Evolutionary conservation across 2,113 vertebrate species (phyloP).

Genomic region (Podarcis cretensis): DNA sequence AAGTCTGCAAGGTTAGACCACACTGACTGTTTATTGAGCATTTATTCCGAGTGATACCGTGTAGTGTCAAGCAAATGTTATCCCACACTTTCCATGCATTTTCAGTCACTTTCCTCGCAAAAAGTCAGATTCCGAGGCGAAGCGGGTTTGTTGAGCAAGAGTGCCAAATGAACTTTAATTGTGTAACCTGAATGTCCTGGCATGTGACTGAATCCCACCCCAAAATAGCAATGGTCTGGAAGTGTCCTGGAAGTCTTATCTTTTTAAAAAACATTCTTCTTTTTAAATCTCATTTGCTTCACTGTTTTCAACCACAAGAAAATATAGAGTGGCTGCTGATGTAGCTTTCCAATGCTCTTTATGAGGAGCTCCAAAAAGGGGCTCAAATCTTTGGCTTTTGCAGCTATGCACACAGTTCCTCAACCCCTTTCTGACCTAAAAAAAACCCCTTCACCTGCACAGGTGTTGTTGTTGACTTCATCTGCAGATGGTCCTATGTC

Average conservation of each 20-base stretch:
- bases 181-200: no score
- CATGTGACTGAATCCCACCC: no score
- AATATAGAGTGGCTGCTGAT: neutral
- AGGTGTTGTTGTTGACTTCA: constrained; percentile 98
- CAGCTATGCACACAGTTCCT: neutral
- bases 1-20: no score
- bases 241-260: neutral
- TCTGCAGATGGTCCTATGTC: constrained; percentile 88
- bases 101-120: no score
- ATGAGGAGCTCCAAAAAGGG: neutral
- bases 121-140: no score
- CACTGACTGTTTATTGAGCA: no score
- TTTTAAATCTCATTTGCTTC: neutral
- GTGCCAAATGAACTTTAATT: no score
- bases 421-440: neutral
- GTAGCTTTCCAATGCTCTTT: neutral
- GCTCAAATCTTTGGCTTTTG: fast-evolving
- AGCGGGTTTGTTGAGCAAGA: no score
- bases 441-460: constrained; percentile 81
- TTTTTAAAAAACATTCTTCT: neutral
- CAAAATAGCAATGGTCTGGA: no score
- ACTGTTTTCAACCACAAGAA: neutral
- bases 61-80: no score
- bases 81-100: no score
- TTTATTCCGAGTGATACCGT: no score